Conservation (phyloP, 2,113 vertebrate species). For the Xiphias gladius region DNA sequence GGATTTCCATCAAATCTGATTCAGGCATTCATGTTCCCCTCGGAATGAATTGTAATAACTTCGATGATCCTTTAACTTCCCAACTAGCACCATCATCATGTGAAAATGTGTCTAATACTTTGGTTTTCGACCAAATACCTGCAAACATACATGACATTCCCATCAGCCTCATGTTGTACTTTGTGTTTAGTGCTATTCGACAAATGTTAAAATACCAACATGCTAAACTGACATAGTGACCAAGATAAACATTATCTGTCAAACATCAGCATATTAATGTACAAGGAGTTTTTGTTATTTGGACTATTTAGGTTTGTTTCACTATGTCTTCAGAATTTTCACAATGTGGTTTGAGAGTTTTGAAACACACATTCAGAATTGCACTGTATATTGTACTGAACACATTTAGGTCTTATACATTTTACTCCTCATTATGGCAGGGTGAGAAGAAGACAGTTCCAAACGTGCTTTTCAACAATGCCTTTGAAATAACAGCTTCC, state of each 20-base stretch:
- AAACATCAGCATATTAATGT: not conserved
- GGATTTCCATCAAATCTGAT: no score
- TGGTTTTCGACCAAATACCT: not conserved
- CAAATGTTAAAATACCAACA: no score
- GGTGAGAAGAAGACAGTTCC: constrained; percentile 19
- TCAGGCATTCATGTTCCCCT: no score
- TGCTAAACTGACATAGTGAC: no score
- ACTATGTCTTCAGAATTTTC: not conserved
- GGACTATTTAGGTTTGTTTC: not conserved
- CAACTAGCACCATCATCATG: no score
- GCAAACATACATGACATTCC: not conserved
- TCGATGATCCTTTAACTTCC: no score
- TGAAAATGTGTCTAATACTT: no score
- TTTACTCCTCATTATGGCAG: not conserved
- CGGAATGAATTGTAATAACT: no score
- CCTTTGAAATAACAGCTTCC: constrained; percentile 78
- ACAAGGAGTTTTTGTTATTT: not conserved
- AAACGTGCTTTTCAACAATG: constrained; percentile 65
- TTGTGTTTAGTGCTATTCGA: no score
- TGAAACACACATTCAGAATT: not conserved
- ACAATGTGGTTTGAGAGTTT: not conserved
- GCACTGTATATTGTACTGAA: not conserved
- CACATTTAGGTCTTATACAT: not conserved
- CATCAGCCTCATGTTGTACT: not conserved
- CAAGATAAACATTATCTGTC: not conserved